These are phyloP conservation scores for Uropsilus gracilis DNA, from an alignment of 2,113 vertebrate genomes.

Conservation along the genomic window DNA sequence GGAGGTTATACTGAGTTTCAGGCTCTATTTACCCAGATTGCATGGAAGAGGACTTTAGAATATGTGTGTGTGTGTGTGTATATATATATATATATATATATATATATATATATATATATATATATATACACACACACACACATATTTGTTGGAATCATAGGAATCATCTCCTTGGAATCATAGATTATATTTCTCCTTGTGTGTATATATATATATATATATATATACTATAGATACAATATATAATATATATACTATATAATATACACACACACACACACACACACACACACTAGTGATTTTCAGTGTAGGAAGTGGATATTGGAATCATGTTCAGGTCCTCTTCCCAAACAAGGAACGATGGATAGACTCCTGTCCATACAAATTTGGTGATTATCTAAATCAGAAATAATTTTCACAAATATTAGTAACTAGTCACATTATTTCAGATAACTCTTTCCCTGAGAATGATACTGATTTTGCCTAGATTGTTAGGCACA, in stretches of 20 bases:
- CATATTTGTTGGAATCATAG: too few relatives aligned
- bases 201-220: too few relatives aligned
- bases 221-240: too few relatives aligned
- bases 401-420: background rate
- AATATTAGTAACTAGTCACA: background rate
- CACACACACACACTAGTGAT: background rate
- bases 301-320: background rate
- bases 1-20: too few relatives aligned
- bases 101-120: too few relatives aligned
- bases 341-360: background rate
- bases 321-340: background rate
- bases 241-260: too few relatives aligned
- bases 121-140: too few relatives aligned
- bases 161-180: too few relatives aligned
- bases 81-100: too few relatives aligned
- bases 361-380: background rate
- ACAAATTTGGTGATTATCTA: background rate
- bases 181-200: too few relatives aligned
- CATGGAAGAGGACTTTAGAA: background rate
- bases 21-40: background rate
- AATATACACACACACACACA: too few relatives aligned
- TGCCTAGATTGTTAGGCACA: background rate
- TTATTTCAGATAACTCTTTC: background rate
- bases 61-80: too few relatives aligned
- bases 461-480: background rate